Base-by-base conservation (phyloP, 2,888 invertebrate species). In the Brachypalpus laphriformis region DNA sequence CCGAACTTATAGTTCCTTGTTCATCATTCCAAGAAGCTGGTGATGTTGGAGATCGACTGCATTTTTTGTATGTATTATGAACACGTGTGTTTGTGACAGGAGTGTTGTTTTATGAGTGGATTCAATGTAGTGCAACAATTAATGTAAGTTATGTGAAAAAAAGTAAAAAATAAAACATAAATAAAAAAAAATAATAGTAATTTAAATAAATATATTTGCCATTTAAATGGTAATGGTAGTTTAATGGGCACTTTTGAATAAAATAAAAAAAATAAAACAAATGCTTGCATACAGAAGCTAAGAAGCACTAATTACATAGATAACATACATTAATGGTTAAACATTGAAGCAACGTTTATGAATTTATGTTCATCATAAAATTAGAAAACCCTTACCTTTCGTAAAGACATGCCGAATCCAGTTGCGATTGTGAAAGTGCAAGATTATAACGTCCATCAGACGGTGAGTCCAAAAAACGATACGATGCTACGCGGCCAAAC, bases 401-500 rank as follows among this genome's bases (percentile, higher is more conserved):
- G 91, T 97, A 97, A 87, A 96, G 94, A 89, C 96, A 96, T 82
- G 95, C 94, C 88, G 95, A 96, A 89, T 95, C 95, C 92, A 94
- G 93, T 91, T 95, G 94, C 42, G 94, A 95, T 88, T 95, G 95
- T 57, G 96, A 95, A 80, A 96, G 94, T 89, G 96, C 95, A 88
- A 95, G 93, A 90, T 96, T 94, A 89, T 95, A 95, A 87, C 96
- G 93, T 88, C 95, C 96, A 92, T 97, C 97, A 87, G 96, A 95
- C 74, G 95, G 94, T 25, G 97, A 96, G 92, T 97, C 97, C 89
- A 97, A 93, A 93, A 97, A 97, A 88, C 96, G 94, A 93, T 96
- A 97, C 45, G 96, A 96, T 89, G 97, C 96, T 89, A 96, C 96
- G 87, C 97, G 94, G 61, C 97, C 97, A 91, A 97, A 97, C 93